Evolutionary conservation across 2,113 vertebrate genomes (phyloP).

Genomic region (Calcarius ornatus): DNA sequence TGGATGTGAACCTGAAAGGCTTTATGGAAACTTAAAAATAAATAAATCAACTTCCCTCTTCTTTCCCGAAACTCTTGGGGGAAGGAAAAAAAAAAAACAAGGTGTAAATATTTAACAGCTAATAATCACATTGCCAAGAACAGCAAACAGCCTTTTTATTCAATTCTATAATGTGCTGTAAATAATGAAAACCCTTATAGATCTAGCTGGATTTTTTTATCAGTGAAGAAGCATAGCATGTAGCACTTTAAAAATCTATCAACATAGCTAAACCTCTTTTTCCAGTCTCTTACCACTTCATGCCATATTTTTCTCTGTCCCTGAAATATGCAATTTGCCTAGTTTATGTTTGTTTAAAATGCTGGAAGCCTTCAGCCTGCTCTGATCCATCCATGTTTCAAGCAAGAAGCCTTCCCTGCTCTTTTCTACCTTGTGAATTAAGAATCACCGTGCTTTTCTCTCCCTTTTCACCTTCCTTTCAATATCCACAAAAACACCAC

Average conservation of each 20-base stretch:
- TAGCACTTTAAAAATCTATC: slow-evolving; percentile 6
- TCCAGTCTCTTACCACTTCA: not conserved
- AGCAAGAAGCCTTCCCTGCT: not conserved
- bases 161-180: not conserved
- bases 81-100: not conserved
- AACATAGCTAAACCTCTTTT: not conserved
- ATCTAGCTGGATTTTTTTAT: not conserved
- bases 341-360: not conserved
- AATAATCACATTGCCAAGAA: slow-evolving; percentile 31
- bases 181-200: slow-evolving; percentile 20
- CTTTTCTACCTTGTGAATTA: not conserved
- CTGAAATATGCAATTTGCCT: not conserved
- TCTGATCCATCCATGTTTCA: not conserved
- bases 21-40: slow-evolving; percentile 18
- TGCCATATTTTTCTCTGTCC: not conserved
- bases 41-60: slow-evolving; percentile 9
- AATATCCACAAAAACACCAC: not conserved
- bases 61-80: not conserved
- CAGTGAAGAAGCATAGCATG: not conserved
- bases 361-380: not conserved
- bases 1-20: not conserved
- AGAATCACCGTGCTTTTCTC: not conserved
- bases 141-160: slow-evolving; percentile 24
- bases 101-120: slow-evolving; percentile 47
- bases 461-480: not conserved